These are phyloP conservation scores for Ypsolopha sequella DNA, from an alignment of 2,888 invertebrate genomes.

Conservation along the genomic window DNA sequence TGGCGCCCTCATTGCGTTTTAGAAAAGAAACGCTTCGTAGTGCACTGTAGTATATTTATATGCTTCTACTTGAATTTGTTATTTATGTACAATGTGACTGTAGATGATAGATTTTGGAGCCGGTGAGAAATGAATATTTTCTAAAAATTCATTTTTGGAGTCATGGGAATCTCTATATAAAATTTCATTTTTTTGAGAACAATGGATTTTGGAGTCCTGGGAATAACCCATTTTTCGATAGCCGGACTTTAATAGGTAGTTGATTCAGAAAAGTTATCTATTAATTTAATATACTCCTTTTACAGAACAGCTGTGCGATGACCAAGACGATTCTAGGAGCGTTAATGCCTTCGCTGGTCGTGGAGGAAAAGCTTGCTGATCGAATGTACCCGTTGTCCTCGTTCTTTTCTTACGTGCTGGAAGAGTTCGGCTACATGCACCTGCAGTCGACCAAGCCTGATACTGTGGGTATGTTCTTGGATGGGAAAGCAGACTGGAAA, in stretches of 20 bases:
- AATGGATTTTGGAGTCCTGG: too few species aligned
- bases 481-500: slow-evolving; percentile 25
- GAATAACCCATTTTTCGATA: neutral
- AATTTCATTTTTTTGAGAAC: too few species aligned
- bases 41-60: too few species aligned
- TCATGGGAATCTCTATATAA: too few species aligned
- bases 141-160: too few species aligned
- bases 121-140: too few species aligned
- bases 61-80: too few species aligned
- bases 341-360: slow-evolving; percentile 60
- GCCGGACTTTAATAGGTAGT: neutral
- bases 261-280: neutral
- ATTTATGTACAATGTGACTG: too few species aligned
- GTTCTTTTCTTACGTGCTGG: slow-evolving; percentile 22
- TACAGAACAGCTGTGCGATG: slow-evolving; percentile 12
- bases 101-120: too few species aligned
- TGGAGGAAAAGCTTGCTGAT: slow-evolving; percentile 53
- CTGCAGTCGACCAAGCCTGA: slow-evolving; percentile 92
- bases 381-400: slow-evolving; percentile 59
- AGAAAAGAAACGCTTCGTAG: too few species aligned
- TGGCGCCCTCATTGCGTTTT: too few species aligned
- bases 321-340: slow-evolving; percentile 42
- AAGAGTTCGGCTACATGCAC: slow-evolving; percentile 70
- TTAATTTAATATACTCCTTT: neutral
- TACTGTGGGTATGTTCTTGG: slow-evolving; percentile 73